These are phyloP conservation scores for Dendrolimus houi DNA, from an alignment of 2,888 invertebrate species.

Conservation along the genomic window DNA sequence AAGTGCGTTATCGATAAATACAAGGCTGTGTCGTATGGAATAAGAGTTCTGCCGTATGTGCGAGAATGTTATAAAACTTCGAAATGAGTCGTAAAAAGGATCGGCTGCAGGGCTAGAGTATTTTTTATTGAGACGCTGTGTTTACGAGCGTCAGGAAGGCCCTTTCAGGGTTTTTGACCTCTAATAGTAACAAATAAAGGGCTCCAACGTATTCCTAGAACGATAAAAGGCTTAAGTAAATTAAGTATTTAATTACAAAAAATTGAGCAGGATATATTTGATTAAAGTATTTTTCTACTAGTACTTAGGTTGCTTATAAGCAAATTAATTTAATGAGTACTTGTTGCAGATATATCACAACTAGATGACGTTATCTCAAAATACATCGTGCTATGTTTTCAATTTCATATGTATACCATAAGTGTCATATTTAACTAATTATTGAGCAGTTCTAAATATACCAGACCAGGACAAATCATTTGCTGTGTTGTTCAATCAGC, in stretches of 20 bases:
- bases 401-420: no score
- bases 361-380: no score
- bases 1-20: neutral
- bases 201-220: constrained; percentile 2
- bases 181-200: constrained; percentile 38
- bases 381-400: no score
- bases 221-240: neutral
- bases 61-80: constrained; percentile 38
- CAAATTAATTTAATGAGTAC: no score
- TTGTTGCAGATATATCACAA: no score
- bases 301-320: no score
- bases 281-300: no score
- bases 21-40: neutral
- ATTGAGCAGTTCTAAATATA: no score
- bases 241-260: neutral
- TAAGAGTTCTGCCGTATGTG: constrained; percentile 2
- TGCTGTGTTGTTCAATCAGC: no score
- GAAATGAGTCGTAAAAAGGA: constrained; percentile 48
- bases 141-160: constrained; percentile 40
- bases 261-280: neutral
- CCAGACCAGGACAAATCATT: no score
- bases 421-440: no score
- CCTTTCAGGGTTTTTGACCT: constrained; percentile 50
- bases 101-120: constrained; percentile 37
- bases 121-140: constrained; percentile 54